A percentile compares a stretch with the other conserved stretches of the same genome.
These are phyloP conservation scores for Aphrophora alni DNA, from an alignment of 2,888 invertebrate species.

Conservation along the genomic window DNA sequence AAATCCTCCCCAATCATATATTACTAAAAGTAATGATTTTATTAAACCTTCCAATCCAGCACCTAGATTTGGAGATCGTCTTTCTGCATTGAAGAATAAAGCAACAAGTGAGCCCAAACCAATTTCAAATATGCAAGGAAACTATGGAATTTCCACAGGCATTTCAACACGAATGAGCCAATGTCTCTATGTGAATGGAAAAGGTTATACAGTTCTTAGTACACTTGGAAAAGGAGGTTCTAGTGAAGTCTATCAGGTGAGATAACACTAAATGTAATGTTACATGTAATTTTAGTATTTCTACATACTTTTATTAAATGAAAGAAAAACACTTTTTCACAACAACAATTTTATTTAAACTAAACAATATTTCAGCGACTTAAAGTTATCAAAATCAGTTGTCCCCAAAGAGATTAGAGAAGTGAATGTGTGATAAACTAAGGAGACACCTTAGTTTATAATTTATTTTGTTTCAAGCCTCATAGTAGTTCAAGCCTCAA, in stretches of 20 bases:
- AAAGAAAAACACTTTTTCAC: too few relatives aligned
- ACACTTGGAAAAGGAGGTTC: constrained; percentile 89
- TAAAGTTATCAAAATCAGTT: too few relatives aligned
- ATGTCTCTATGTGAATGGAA: constrained; percentile 66
- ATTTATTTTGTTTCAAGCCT: too few relatives aligned
- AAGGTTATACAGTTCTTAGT: constrained; percentile 74
- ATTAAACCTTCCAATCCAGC: background rate
- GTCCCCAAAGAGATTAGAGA: too few relatives aligned
- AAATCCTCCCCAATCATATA: background rate
- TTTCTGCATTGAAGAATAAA: background rate
- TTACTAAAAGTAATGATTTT: background rate
- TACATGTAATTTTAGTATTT: too few relatives aligned
- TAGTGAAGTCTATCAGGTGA: constrained; percentile 73
- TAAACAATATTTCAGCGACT: too few relatives aligned
- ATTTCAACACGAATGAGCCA: background rate
- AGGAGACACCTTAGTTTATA: too few relatives aligned
- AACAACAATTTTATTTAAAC: too few relatives aligned
- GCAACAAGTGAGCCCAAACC: background rate
- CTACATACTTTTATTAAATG: too few relatives aligned
- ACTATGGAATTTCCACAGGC: background rate
- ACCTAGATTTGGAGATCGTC: background rate
- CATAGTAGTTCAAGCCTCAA: too few relatives aligned
- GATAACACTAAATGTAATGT: background rate
- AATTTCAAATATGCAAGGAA: background rate
- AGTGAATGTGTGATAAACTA: too few relatives aligned